Evolutionary conservation across 1,140 invertebrate species (phyloP), one percentile per base, ranked within the genome.

Genomic region (Tyrophagus putrescentiae): DNA sequence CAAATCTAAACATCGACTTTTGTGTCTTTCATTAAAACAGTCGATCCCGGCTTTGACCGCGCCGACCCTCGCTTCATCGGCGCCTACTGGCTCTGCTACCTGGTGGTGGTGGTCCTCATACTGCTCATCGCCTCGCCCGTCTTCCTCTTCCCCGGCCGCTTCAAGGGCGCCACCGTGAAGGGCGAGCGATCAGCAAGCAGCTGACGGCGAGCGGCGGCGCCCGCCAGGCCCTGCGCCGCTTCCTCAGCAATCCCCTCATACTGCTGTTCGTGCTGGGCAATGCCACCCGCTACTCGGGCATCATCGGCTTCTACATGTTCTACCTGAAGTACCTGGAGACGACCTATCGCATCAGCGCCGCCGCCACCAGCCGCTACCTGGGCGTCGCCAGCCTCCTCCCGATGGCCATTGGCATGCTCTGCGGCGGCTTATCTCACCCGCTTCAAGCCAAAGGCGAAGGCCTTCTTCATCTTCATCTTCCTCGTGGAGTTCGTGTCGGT

Each of bases 291-390:
- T 75, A 82, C 13, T 76, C 84, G 62, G 82, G 82, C 0, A 81
- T 81, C 64, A 80, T 81, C 70, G 82, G 82, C 0, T 84, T 82
- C 64, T 82, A 80, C 78, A 82, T 83, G 9, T 84, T 83, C 64
- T 76, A 82, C 69, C 82, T 82, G 0, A 84, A 84, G 67, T 84
- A 84, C 60, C 81, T 84, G 53, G 82, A 84, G 70, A 80, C 79
- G 0, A 81, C 83, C 67, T 85, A 84, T 67, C 77, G 79, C 61
- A 79, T 83, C 64, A 82, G 82, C 11, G 80, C 82, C 1, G 80
- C 81, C 0, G 76, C 76, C 0, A 81, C 82, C 1, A 80, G 79
- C 52, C 32, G 65, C 4, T 63, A 61, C 44, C 60, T 60, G 64
- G 67, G 67, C 4, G 21, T 61, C 4, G 80, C 83, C 4, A 81